phyloP scores from a whole-genome alignment of 1,140 invertebrate genomes.

The Radopholus similis region DNA sequence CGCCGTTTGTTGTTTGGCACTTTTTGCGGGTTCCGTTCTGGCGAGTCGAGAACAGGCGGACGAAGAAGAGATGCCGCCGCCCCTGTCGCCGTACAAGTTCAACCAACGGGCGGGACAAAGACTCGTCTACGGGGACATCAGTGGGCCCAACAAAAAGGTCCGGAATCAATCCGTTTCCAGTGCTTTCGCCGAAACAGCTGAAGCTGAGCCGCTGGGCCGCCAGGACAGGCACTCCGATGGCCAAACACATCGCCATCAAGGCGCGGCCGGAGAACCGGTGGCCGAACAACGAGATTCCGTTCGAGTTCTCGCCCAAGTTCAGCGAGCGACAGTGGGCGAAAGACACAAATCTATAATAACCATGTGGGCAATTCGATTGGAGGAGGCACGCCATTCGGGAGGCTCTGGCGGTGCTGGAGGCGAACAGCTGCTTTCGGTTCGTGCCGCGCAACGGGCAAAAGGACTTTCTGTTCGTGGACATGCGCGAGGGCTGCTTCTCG shows the following conservation, averaged over 20 bases:
- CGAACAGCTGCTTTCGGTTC: constrained; percentile 27
- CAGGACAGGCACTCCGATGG: neutral
- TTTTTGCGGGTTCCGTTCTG: too few species aligned
- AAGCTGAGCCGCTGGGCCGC: constrained; percentile 10
- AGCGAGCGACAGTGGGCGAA: constrained; percentile 20
- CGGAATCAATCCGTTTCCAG: neutral
- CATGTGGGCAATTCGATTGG: neutral
- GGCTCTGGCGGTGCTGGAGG: constrained; percentile 24
- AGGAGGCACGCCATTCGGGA: constrained; percentile 25
- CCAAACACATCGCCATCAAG: constrained; percentile 29
- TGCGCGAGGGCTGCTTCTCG: constrained; percentile 21
- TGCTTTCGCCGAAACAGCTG: constrained; percentile 24
- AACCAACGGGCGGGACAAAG: constrained; percentile 1
- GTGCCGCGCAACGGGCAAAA: constrained; percentile 14
- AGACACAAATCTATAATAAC: constrained; percentile 1
- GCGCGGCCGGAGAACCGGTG: constrained; percentile 22
- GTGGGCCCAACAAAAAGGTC: neutral
- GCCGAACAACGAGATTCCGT: constrained; percentile 28
- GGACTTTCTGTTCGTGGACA: constrained; percentile 37
- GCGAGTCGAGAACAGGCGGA: too few species aligned
- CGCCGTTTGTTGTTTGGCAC: too few species aligned
- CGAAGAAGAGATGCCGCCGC: neutral
- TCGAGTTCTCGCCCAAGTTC: constrained; percentile 23
- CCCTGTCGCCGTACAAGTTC: constrained; percentile 8
- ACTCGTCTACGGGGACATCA: constrained; percentile 11